Percentiles rank a stretch among this genome's conserved stretches.
phyloP scores from a whole-genome alignment of 92 coral and sea anemone species.

The Porites rus region DNA sequence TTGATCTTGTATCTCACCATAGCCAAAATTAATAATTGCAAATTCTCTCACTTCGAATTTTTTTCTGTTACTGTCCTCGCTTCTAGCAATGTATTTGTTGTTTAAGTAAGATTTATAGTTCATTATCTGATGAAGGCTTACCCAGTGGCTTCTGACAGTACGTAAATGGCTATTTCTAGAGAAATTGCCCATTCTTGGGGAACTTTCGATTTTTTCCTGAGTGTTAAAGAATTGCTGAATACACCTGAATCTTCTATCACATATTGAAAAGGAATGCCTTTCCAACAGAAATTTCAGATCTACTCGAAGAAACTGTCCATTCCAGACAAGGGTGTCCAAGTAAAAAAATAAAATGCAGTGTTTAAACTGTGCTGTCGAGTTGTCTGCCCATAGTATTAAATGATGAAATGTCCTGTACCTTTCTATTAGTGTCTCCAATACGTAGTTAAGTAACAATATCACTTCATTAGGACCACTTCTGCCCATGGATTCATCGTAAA shows the following conservation, averaged over 20 bases:
- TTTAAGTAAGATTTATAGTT: background rate
- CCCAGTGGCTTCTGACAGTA: background rate
- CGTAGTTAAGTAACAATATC: no score
- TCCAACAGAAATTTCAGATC: background rate
- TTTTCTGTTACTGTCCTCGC: background rate
- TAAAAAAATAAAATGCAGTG: slow-evolving; percentile 1
- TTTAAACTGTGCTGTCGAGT: background rate
- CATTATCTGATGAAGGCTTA: background rate
- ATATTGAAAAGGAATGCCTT: background rate
- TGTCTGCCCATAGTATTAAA: slow-evolving; percentile 25
- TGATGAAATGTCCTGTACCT: slow-evolving; percentile 33
- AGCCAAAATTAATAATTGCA: background rate
- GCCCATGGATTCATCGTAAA: slow-evolving; percentile 1
- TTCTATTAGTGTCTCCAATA: no score
- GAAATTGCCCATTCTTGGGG: background rate
- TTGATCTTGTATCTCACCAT: background rate
- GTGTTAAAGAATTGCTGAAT: slow-evolving; percentile 7
- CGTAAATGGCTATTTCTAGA: background rate
- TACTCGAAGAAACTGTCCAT: background rate
- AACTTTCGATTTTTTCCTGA: background rate
- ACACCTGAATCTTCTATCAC: background rate
- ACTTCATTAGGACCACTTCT: no score
- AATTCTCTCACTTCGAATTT: slow-evolving; percentile 2
- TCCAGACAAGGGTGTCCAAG: background rate
- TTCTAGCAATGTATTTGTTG: slow-evolving; percentile 1